These are phyloP conservation scores for Sprattus sprattus DNA, from an alignment of 2,113 vertebrate genomes.

Conservation along the genomic window DNA sequence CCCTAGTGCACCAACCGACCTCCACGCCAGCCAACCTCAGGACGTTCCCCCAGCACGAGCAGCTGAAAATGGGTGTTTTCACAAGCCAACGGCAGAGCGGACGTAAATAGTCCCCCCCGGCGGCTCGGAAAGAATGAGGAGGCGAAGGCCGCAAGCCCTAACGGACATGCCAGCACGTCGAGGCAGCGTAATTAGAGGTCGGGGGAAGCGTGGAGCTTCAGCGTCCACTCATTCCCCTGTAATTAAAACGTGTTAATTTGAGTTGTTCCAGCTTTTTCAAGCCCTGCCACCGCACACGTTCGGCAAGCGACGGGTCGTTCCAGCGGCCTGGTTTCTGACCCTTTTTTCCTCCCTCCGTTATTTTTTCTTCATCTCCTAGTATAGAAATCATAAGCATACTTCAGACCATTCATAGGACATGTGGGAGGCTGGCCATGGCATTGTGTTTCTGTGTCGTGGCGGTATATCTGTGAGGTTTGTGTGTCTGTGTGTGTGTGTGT, in stretches of 20 bases:
- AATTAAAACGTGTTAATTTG: constrained; percentile 46
- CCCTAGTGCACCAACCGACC: neutral
- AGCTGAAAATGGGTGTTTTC: constrained; percentile 16
- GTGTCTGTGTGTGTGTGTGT: neutral
- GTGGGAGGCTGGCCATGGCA: neutral
- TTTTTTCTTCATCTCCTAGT: neutral
- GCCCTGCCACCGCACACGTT: neutral
- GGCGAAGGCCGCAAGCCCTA: neutral
- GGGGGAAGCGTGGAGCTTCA: constrained; percentile 17
- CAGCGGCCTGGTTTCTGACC: neutral
- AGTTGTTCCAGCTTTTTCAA: constrained; percentile 31
- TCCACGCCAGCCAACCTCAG: neutral
- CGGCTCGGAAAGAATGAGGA: neutral
- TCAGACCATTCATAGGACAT: neutral
- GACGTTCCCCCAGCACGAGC: neutral
- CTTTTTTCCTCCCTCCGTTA: neutral
- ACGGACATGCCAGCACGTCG: constrained; percentile 19
- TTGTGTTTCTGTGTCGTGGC: neutral
- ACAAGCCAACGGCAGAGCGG: neutral
- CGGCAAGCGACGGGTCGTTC: constrained; percentile 22
- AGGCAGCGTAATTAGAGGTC: constrained; percentile 43
- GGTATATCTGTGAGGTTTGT: neutral
- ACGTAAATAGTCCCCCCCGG: neutral
- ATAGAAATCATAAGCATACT: constrained; percentile 25
- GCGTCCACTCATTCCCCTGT: constrained; percentile 29